phyloP scores from a whole-genome alignment of 64 coral and sea anemone species.

The Exaiptasia diaphana region DNA sequence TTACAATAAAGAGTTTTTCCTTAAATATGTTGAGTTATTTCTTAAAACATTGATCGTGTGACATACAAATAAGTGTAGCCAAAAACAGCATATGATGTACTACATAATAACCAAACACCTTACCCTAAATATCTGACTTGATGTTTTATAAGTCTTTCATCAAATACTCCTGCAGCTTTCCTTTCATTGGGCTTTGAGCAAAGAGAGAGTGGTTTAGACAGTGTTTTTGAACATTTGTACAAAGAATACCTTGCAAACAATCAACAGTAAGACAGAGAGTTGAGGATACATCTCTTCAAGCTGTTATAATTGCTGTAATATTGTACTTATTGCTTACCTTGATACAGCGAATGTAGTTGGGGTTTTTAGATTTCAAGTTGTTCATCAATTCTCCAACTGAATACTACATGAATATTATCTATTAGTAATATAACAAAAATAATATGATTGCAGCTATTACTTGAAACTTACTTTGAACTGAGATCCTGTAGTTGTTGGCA shows the following conservation, averaged over 20 bases:
- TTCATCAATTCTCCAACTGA: constrained; percentile 92
- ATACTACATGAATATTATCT: constrained; percentile 17
- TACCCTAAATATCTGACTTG: constrained; percentile 96
- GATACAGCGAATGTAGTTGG: constrained; percentile 95
- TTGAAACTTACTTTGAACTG: constrained; percentile 76
- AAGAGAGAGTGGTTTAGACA: background rate
- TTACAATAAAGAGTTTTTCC: too few species aligned
- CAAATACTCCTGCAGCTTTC: constrained; percentile 86
- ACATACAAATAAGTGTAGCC: too few species aligned
- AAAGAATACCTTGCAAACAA: too few species aligned
- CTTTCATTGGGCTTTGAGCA: constrained; percentile 82
- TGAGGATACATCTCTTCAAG: too few species aligned
- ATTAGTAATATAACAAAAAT: background rate
- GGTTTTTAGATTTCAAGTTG: constrained; percentile 85
- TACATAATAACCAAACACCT: background rate
- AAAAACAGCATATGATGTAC: too few species aligned
- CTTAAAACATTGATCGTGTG: too few species aligned
- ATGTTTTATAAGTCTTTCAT: constrained; percentile 87
- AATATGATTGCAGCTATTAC: background rate
- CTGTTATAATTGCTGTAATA: too few species aligned
- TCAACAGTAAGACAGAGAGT: too few species aligned
- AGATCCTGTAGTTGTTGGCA: constrained; percentile 76
- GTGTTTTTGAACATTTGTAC: too few species aligned
- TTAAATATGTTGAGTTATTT: background rate
- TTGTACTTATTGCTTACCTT: constrained; percentile 75